Conservation (phyloP, 2,888 invertebrate species). For the Bellardia pandia region DNA sequence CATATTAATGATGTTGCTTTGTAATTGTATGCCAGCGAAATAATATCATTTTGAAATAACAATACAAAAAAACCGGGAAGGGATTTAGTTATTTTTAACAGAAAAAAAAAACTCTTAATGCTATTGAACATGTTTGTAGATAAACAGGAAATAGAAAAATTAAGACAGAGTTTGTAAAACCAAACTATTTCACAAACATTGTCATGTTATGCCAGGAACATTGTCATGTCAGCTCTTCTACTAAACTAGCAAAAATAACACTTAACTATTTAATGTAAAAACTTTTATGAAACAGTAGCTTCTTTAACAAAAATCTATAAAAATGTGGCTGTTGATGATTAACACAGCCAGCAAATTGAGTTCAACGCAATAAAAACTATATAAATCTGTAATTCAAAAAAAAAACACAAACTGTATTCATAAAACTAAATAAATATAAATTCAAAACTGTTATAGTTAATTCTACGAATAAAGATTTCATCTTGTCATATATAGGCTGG, state of each 20-base stretch:
- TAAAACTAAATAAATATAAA: conserved; percentile 53
- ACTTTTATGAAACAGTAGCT: conserved; percentile 23
- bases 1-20: conserved; percentile 82
- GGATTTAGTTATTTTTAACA: neutral
- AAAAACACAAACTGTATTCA: conserved; percentile 5
- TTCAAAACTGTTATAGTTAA: conserved; percentile 64
- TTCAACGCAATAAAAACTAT: conserved; percentile 51
- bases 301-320: conserved; percentile 12
- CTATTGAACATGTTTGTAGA: conserved; percentile 18
- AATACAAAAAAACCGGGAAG: neutral
- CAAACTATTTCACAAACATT: no score
- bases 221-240: neutral
- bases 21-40: conserved; percentile 19
- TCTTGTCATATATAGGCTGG: conserved; percentile 59
- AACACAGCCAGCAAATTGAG: conserved; percentile 30
- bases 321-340: conserved; percentile 18
- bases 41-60: conserved; percentile 14
- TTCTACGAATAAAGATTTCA: conserved; percentile 72
- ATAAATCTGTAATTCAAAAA: conserved; percentile 27
- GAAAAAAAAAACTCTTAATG: conserved; percentile 5
- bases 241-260: no score
- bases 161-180: neutral
- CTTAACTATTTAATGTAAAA: no score
- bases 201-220: neutral
- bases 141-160: conserved; percentile 32